Conservation (phyloP, 2,113 vertebrate species). For the Sylvia atricapilla region DNA sequence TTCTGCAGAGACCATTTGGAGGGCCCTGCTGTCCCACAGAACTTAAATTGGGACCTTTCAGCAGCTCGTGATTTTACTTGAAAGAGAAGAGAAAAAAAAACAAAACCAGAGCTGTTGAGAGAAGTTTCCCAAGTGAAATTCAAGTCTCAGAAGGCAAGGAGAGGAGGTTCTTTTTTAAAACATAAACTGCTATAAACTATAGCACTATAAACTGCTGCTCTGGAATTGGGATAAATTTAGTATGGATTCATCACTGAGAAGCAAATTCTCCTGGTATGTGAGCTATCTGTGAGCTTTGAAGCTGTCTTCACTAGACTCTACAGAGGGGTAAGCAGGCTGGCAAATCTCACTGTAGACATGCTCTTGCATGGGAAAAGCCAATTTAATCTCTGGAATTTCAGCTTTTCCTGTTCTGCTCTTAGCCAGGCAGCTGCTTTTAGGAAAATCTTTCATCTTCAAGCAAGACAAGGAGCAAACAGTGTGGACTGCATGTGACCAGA, state of each 20-base stretch:
- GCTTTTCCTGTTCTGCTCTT: background rate
- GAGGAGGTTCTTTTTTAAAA: slow-evolving; percentile 10
- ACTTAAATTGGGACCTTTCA: slow-evolving; percentile 43
- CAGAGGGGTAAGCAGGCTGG: background rate
- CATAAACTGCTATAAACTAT: background rate
- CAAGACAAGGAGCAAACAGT: background rate
- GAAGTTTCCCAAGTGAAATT: slow-evolving; percentile 58
- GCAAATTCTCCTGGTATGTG: background rate
- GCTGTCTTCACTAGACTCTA: background rate
- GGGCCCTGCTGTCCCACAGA: background rate
- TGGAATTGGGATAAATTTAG: slow-evolving; percentile 33
- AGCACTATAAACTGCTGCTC: background rate
- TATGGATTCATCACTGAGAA: background rate
- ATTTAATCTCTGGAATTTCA: background rate
- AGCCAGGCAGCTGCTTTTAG: background rate
- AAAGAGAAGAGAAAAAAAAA: background rate
- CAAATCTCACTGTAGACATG: background rate
- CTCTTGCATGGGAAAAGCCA: slow-evolving; percentile 27
- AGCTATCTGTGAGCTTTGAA: background rate
- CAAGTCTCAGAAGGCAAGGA: background rate
- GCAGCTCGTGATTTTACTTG: slow-evolving; percentile 14
- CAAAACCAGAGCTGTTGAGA: background rate
- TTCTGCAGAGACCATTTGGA: background rate
- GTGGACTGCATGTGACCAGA: background rate
- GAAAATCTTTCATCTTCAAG: background rate